Evolutionary conservation across 2,797 vertebrate species (phyloP), one percentile per base, ranked within the genome.

Genomic region (Sebastes alutus): DNA sequence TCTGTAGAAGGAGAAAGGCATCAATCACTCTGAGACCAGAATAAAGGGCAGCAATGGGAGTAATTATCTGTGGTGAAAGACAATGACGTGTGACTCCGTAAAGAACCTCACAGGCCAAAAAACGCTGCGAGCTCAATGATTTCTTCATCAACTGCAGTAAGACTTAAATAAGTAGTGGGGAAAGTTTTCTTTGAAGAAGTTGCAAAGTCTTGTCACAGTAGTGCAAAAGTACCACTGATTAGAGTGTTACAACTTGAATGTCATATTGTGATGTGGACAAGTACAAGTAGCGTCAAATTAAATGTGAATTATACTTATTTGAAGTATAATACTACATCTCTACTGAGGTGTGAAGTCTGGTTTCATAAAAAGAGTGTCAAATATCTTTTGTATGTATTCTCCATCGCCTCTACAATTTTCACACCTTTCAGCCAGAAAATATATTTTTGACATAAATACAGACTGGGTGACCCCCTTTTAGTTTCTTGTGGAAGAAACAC

Each of bases 11-110:
- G 49, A 62, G 62, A 81, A 77, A 75, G 29, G 64, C 85, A 91
- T 91, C 82, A 71, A 84, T 93, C 91, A 92, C 73, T 67, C 38
- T 30, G 64, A 86, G 90, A 75, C 38, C 80, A 78, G 56, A 84
- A 82, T 78, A 80, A 84, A 87, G 73, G 85, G 61, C 77, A 86
- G 85, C 84, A 84, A 80, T 81, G 85, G 85, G 85, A 85, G 87
- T 89, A 89, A 92, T 92, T 91, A 89, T 83, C 68, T 88, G 84
- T 81, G 75, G 58, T 81, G 75, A 87, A 85, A 89, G 66, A 87
- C 81, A 88, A 81, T 83, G 90, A 81, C 11, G 71, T 81, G 83
- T 83, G 73, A 84, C 78, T 80, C 38, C 55, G 32, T 52, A 52
- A 70, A 71, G 74, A 87, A 72, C 18, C 42, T 74, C 33, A 65